Percentiles rank a stretch among this genome's conserved stretches.
Evolutionary conservation across 2,888 invertebrate species (phyloP).

Genomic region (Liopterus haemorrhoidalis): DNA sequence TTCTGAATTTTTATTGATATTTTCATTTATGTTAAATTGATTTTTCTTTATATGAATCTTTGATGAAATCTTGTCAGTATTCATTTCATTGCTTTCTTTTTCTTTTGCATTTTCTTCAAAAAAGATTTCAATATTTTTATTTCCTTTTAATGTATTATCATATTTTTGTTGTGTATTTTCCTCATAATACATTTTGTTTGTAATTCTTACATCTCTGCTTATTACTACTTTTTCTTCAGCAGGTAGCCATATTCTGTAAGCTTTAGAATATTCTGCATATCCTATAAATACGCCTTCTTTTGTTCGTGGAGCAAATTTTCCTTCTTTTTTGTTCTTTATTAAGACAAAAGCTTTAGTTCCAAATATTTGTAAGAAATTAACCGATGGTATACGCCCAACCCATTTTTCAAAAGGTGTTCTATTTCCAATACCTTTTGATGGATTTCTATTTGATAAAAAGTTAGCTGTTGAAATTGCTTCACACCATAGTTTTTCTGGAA

Average conservation of each 20-base stretch:
- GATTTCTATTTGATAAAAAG: constrained; percentile 5
- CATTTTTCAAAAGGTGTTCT: too few relatives aligned
- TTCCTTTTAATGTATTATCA: too few relatives aligned
- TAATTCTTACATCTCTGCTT: background rate
- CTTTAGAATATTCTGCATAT: background rate
- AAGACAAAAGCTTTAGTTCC: constrained; percentile 4
- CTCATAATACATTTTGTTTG: background rate
- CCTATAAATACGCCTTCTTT: background rate
- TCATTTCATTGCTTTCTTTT: background rate
- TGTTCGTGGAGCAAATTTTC: constrained; percentile 5
- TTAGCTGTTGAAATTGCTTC: constrained; percentile 11
- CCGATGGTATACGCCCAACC: background rate
- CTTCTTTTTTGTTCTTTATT: background rate
- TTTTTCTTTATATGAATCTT: too few relatives aligned
- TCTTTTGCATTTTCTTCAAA: constrained; percentile 2
- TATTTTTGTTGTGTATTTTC: background rate
- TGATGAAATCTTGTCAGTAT: too few relatives aligned
- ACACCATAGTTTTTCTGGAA: constrained; percentile 10
- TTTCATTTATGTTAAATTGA: background rate
- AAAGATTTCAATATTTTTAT: too few relatives aligned
- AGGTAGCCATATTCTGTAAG: background rate
- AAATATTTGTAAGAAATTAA: constrained; percentile 5
- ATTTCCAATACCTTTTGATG: too few relatives aligned
- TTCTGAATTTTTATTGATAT: background rate
- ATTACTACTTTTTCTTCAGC: background rate